Conservation (phyloP, 1,140 invertebrate species). For the Drosophila serrata region DNA sequence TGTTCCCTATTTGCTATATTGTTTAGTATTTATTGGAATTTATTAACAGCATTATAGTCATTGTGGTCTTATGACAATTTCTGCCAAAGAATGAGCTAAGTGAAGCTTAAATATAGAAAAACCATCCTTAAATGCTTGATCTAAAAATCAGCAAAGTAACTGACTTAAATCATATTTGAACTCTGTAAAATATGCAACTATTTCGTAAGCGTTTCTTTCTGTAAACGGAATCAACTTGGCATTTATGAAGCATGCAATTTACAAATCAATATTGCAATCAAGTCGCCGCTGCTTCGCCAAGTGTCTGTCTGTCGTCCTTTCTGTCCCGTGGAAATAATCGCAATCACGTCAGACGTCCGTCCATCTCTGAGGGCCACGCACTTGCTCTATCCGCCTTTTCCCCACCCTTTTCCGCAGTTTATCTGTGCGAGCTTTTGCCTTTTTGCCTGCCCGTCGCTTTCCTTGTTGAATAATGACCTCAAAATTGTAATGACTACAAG, state of each 20-base stretch:
- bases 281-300: conserved; percentile 9
- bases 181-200: not conserved
- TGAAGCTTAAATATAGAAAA: too few relatives aligned
- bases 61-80: not conserved
- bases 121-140: not conserved
- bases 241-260: conserved; percentile 21
- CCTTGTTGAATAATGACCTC: conserved; percentile 77
- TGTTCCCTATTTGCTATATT: too few relatives aligned
- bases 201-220: not conserved
- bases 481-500: conserved; percentile 81
- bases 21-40: not conserved
- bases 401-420: conserved; percentile 22
- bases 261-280: conserved; percentile 32
- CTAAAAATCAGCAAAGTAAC: not conserved
- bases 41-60: not conserved
- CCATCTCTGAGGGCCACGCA: conserved; percentile 24
- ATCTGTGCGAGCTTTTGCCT: conserved; percentile 40
- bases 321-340: conserved; percentile 17
- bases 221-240: not conserved
- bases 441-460: conserved; percentile 60
- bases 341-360: conserved; percentile 38
- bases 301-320: conserved; percentile 10
- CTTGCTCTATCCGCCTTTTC: conserved; percentile 19
- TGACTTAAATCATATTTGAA: not conserved
- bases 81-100: too few relatives aligned